A percentile compares a stretch with the other conserved stretches of the same genome.
phyloP scores from a whole-genome alignment of 1,140 invertebrate species.

The Eumaeus atala region DNA sequence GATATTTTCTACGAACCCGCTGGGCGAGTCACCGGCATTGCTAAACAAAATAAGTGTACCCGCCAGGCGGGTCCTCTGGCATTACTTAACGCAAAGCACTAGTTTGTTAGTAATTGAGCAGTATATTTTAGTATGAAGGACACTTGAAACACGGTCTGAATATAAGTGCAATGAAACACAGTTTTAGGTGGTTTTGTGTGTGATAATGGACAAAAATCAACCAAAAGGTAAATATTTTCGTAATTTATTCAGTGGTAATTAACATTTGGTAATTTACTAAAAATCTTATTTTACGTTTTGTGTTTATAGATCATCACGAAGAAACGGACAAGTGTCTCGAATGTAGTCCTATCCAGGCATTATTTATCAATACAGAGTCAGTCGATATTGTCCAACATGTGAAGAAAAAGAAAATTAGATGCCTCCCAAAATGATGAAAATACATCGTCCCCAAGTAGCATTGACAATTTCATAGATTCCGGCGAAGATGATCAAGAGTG shows the following conservation, averaged over 20 bases:
- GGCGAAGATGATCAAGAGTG: too few relatives aligned
- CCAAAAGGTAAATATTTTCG: conserved; percentile 7
- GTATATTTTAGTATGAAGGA: neutral
- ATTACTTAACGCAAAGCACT: neutral
- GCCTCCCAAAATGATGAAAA: too few relatives aligned
- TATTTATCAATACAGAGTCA: too few relatives aligned
- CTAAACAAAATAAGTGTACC: neutral
- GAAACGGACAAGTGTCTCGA: neutral
- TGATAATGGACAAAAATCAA: conserved; percentile 6
- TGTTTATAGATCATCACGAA: neutral
- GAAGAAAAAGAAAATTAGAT: too few relatives aligned
- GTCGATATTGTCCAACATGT: too few relatives aligned
- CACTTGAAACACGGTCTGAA: neutral
- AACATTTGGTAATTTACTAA: conserved; percentile 6
- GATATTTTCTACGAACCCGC: too few relatives aligned
- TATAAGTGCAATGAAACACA: neutral
- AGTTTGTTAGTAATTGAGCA: neutral
- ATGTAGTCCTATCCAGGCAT: too few relatives aligned
- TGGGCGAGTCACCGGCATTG: conserved; percentile 1
- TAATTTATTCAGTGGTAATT: conserved; percentile 7
- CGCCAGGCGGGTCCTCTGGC: neutral
- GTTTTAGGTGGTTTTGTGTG: neutral
- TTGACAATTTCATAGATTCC: too few relatives aligned
- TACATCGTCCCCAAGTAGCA: too few relatives aligned
- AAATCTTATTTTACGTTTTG: conserved; percentile 5